phyloP scores from a whole-genome alignment of 2,888 invertebrate genomes.

The Andrena praecox region DNA sequence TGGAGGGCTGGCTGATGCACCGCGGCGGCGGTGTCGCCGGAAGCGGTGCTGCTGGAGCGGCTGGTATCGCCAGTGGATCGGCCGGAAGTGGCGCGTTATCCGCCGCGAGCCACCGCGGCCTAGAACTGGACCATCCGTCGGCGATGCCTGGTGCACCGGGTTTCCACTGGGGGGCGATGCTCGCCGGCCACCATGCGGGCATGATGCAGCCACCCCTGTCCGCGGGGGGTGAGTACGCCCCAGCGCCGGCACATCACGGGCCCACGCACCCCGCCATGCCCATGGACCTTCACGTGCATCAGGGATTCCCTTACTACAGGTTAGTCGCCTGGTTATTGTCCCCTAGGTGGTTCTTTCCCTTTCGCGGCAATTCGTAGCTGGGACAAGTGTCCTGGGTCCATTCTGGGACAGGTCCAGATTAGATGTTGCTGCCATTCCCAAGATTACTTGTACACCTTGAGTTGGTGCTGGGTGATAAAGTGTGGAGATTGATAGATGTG shows the following conservation, averaged over 20 bases:
- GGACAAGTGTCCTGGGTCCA: too few species aligned
- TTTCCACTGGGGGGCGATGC: constrained; percentile 84
- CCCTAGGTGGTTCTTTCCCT: too few species aligned
- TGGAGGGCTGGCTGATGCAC: constrained; percentile 89
- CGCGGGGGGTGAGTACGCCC: constrained; percentile 69
- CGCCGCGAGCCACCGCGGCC: constrained; percentile 84
- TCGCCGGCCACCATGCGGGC: constrained; percentile 85
- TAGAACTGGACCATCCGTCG: constrained; percentile 89
- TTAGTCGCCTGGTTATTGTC: constrained; percentile 16
- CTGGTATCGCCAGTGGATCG: constrained; percentile 72
- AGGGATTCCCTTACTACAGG: constrained; percentile 94
- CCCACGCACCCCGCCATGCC: constrained; percentile 88
- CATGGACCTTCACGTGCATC: constrained; percentile 96
- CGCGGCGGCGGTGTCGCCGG: constrained; percentile 85
- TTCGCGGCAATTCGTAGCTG: too few species aligned
- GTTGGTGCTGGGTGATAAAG: too few species aligned
- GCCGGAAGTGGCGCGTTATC: constrained; percentile 65
- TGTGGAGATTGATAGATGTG: too few species aligned
- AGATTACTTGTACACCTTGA: too few species aligned
- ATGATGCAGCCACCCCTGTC: constrained; percentile 87
- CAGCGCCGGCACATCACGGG: constrained; percentile 86
- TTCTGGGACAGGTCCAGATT: too few species aligned
- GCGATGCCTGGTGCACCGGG: constrained; percentile 83
- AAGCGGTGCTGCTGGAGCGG: constrained; percentile 78
- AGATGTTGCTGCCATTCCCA: too few species aligned